phyloP scores from a whole-genome alignment of 2,113 vertebrate genomes.

The Cynocephalus volans region DNA sequence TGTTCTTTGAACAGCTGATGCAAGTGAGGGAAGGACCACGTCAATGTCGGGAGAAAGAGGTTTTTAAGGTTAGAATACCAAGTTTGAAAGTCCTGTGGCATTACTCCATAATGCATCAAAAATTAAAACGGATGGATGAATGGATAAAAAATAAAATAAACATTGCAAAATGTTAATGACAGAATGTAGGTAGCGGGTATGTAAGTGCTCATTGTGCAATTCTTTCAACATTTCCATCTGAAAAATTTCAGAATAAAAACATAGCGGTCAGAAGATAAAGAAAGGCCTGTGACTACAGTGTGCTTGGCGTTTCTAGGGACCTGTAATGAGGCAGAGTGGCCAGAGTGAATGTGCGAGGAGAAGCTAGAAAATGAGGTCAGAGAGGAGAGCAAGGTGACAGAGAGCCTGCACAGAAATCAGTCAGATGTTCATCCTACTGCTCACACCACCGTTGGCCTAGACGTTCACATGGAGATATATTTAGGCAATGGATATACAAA shows the following conservation, averaged over 20 bases:
- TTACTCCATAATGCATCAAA: not conserved
- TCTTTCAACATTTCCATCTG: not conserved
- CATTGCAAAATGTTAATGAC: not conserved
- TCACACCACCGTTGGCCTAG: rapidly evolving
- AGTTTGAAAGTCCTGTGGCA: not conserved
- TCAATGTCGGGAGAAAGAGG: rapidly evolving
- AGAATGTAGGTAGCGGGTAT: not conserved
- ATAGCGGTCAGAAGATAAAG: rapidly evolving
- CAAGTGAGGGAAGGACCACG: not conserved
- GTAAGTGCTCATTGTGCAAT: not conserved
- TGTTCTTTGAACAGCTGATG: not conserved
- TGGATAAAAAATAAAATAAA: not conserved
- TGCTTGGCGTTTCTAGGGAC: not conserved
- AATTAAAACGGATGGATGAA: not conserved
- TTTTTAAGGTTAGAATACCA: not conserved
- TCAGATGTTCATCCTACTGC: not conserved
- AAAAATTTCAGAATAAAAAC: not conserved
- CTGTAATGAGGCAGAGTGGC: not conserved
- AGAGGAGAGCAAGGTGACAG: not conserved
- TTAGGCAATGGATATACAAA: not conserved
- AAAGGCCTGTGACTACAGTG: not conserved
- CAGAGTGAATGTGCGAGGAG: not conserved
- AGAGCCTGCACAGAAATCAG: not conserved
- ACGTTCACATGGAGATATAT: rapidly evolving
- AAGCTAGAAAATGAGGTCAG: not conserved